phyloP scores from a whole-genome alignment of 2,797 vertebrate genomes.

The Anisognathus igniventris region DNA sequence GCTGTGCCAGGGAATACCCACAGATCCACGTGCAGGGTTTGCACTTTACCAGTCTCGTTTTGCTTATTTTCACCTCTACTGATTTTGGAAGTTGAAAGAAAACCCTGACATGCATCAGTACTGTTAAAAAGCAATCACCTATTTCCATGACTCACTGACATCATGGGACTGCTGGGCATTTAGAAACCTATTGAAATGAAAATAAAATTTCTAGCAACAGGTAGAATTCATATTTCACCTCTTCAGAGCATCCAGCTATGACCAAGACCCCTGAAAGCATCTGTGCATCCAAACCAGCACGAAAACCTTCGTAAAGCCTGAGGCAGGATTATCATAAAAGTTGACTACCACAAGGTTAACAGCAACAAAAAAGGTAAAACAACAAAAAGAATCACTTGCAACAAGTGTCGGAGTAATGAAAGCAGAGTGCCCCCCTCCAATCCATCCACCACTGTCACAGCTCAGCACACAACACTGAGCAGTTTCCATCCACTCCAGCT shows the following conservation, averaged over 20 bases:
- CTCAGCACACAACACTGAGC: not conserved
- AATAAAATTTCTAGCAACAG: not conserved
- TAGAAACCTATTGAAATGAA: not conserved
- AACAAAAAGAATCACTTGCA: not conserved
- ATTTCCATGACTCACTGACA: not conserved
- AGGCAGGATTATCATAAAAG: not conserved
- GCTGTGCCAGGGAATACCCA: not conserved
- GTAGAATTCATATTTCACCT: not conserved
- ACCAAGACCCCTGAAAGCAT: not conserved
- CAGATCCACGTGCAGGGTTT: rapidly evolving
- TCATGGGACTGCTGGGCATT: not conserved
- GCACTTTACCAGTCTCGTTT: not conserved
- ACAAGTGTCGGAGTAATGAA: not conserved
- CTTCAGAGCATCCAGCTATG: not conserved
- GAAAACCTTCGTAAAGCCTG: not conserved
- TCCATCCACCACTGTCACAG: not conserved
- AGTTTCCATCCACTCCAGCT: not conserved
- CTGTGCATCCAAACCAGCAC: not conserved
- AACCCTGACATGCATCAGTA: not conserved
- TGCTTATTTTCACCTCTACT: not conserved
- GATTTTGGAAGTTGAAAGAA: not conserved
- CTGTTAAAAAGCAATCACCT: not conserved
- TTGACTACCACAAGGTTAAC: not conserved
- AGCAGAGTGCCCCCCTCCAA: not conserved
- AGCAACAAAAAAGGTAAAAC: not conserved